Conservation (phyloP, 2,888 invertebrate species). For the Dryococelus australis region DNA sequence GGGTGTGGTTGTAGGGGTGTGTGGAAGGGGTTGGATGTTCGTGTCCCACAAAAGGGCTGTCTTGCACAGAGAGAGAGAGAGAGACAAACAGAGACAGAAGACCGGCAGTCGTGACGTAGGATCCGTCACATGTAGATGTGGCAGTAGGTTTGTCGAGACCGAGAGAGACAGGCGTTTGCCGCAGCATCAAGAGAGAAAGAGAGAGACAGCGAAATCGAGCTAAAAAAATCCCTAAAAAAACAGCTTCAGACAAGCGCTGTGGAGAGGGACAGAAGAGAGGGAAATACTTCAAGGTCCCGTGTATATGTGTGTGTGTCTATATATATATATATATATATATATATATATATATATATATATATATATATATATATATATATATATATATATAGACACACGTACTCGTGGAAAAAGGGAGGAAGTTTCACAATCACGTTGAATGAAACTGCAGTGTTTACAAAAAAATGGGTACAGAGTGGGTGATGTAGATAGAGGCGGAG, state of each 20-base stretch:
- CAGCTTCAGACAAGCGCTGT: not conserved
- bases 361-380: too few relatives aligned
- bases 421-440: not conserved
- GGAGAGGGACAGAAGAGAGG: conserved; percentile 1
- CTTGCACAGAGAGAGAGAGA: not conserved
- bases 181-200: not conserved
- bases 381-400: too few relatives aligned
- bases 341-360: too few relatives aligned
- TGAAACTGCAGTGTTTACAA: conserved; percentile 5
- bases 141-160: not conserved
- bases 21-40: not conserved
- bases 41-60: not conserved
- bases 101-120: not conserved
- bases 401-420: not conserved
- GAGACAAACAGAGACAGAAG: not conserved
- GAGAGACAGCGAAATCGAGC: not conserved
- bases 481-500: too few relatives aligned
- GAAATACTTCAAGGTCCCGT: not conserved
- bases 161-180: not conserved
- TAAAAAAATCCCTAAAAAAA: not conserved
- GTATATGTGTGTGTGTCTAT: too few relatives aligned
- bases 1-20: not conserved
- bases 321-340: too few relatives aligned
- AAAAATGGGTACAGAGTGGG: not conserved
- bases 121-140: not conserved